Conservation (phyloP, 2,797 vertebrate genomes). For the Xerus rutilus region DNA sequence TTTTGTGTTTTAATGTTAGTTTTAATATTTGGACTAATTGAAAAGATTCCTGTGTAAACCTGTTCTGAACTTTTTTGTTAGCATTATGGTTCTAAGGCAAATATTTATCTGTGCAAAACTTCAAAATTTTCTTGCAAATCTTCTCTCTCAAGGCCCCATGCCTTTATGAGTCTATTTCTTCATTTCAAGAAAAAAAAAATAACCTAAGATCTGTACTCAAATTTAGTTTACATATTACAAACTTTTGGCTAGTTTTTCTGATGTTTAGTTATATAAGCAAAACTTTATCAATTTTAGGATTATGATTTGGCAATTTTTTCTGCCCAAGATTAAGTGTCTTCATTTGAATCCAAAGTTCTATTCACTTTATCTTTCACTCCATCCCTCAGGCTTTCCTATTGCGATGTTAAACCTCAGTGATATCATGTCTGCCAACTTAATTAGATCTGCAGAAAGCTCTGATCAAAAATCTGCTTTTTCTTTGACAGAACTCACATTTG, state of each 20-base stretch:
- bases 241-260: neutral
- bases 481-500: accelerated
- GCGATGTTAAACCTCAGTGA: neutral
- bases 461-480: neutral
- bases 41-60: neutral
- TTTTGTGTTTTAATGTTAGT: neutral
- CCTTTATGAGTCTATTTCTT: neutral
- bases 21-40: neutral
- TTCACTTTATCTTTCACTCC: constrained; percentile 61
- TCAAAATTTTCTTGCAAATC: neutral
- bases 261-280: neutral
- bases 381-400: neutral
- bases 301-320: neutral
- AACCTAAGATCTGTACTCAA: neutral
- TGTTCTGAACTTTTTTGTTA: neutral
- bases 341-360: constrained; percentile 58
- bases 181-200: neutral
- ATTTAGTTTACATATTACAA: neutral
- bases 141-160: neutral
- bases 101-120: neutral
- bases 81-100: neutral
- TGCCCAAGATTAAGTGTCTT: neutral
- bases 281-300: neutral
- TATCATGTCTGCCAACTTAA: neutral
- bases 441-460: neutral